These are phyloP conservation scores for Akabosia matsudoensis DNA, from an alignment of 1,140 invertebrate genomes.

Conservation along the genomic window DNA sequence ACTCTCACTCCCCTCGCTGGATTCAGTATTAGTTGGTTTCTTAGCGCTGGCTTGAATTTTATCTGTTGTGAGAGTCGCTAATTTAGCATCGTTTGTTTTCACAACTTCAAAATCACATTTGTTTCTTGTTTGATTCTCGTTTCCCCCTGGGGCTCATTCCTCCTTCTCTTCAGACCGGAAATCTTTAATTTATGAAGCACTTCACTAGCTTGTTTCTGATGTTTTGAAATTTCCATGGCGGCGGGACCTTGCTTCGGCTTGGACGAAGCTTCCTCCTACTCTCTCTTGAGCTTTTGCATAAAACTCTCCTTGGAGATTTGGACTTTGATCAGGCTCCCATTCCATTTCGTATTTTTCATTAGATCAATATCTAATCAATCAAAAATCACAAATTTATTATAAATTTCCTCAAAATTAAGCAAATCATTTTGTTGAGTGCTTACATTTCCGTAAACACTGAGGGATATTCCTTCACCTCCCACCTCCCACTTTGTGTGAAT, in stretches of 20 bases:
- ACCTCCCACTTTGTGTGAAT: background rate
- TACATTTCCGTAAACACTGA: background rate
- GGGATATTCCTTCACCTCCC: background rate
- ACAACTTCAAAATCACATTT: conserved; percentile 4
- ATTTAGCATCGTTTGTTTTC: background rate
- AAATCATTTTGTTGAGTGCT: background rate
- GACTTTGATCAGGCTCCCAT: conserved; percentile 32
- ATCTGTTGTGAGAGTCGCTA: background rate
- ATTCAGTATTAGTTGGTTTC: background rate
- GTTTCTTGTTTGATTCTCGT: background rate
- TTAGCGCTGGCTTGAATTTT: background rate
- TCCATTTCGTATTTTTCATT: conserved; percentile 38
- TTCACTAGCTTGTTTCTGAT: background rate
- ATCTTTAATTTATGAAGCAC: background rate
- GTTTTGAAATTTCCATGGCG: too few species aligned
- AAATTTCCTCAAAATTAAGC: background rate
- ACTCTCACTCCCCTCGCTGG: background rate
- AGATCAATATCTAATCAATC: conserved; percentile 30
- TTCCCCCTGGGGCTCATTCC: background rate
- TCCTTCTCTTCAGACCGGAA: background rate
- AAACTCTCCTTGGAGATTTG: conserved; percentile 37
- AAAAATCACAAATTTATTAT: conserved; percentile 11
- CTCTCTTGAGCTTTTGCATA: conserved; percentile 29
- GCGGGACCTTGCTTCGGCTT: background rate
- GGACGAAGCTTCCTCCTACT: too few species aligned